These are phyloP conservation scores for Centropyge bicolor DNA, from an alignment of 2,797 vertebrate genomes.

Conservation along the genomic window DNA sequence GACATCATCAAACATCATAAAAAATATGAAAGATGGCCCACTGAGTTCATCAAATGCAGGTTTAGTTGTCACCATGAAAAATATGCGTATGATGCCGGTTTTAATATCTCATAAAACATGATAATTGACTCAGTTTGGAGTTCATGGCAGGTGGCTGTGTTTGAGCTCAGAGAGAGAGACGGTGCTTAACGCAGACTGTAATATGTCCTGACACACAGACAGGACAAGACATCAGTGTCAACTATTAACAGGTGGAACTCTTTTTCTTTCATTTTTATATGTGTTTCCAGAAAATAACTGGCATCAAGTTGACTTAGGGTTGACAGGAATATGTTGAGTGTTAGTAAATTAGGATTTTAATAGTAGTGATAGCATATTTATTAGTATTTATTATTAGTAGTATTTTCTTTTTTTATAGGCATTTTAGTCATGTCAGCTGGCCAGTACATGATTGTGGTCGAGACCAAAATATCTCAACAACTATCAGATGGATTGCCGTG, in stretches of 20 bases:
- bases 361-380: not conserved
- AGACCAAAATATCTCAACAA: too few relatives aligned
- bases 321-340: not conserved
- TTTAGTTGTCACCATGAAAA: constrained; percentile 43
- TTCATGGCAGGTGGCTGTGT: constrained; percentile 27
- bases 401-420: too few relatives aligned
- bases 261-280: not conserved
- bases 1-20: constrained; percentile 57
- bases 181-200: not conserved
- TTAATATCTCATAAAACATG: constrained; percentile 63
- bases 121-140: constrained; percentile 51
- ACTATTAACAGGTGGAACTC: not conserved
- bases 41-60: constrained; percentile 46
- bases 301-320: not conserved
- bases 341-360: not conserved
- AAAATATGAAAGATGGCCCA: constrained; percentile 44
- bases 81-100: constrained; percentile 27
- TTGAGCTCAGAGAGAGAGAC: constrained; percentile 19
- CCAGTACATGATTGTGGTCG: too few relatives aligned
- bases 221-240: not conserved
- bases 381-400: too few relatives aligned
- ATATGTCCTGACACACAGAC: constrained; percentile 3
- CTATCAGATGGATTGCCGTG: too few relatives aligned
- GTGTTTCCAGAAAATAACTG: not conserved
- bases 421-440: not conserved